A percentile compares a stretch with the other conserved stretches of the same genome.
Conservation (phyloP, 2,888 invertebrate genomes). For the Aradus depressus region DNA sequence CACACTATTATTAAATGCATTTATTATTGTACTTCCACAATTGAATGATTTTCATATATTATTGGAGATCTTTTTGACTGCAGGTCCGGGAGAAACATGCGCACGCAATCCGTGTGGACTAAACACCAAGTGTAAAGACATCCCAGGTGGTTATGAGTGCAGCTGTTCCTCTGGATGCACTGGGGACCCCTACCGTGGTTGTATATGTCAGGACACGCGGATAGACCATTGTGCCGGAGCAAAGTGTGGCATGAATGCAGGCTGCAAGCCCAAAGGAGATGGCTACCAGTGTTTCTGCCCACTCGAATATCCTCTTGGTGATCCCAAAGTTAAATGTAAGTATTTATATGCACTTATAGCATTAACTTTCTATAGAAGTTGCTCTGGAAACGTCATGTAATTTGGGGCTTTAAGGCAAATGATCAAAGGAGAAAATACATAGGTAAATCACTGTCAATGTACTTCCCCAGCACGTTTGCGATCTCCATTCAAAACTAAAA, state of each 20-base stretch:
- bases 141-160: conserved; percentile 65
- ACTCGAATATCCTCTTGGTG: conserved; percentile 65
- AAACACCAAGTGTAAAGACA: conserved; percentile 69
- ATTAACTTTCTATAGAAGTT: too few species aligned
- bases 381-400: too few species aligned
- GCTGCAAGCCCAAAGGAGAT: conserved; percentile 49
- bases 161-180: conserved; percentile 66
- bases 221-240: conserved; percentile 63
- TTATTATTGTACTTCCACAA: too few species aligned
- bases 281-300: conserved; percentile 67
- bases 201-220: conserved; percentile 54
- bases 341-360: neutral
- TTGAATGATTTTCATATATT: too few species aligned
- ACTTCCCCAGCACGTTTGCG: too few species aligned
- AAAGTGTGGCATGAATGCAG: conserved; percentile 70
- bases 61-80: too few species aligned
- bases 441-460: too few species aligned
- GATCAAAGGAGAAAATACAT: too few species aligned
- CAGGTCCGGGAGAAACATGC: conserved; percentile 54
- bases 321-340: conserved; percentile 73
- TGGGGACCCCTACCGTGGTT: conserved; percentile 70
- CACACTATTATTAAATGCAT: too few species aligned
- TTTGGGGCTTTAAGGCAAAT: too few species aligned
- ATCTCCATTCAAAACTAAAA: too few species aligned
- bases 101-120: conserved; percentile 72